Percentiles rank a stretch among this genome's conserved stretches.
These are phyloP conservation scores for Alauda arvensis DNA, from an alignment of 2,797 vertebrate species.

Conservation along the genomic window DNA sequence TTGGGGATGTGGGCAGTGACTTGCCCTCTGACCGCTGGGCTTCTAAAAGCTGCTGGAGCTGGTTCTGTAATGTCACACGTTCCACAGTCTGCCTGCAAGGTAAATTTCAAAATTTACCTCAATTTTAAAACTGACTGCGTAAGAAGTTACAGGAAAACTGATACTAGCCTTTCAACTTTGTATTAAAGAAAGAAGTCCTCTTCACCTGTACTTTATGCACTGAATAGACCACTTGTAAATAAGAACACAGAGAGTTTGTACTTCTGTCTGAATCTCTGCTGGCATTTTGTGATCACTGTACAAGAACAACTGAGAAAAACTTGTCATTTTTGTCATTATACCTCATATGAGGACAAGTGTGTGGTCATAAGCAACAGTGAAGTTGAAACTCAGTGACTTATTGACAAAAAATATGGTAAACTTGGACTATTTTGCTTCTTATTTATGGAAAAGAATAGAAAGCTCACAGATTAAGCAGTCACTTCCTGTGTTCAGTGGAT, in stretches of 20 bases:
- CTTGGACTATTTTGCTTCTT: not conserved
- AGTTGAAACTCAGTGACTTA: not conserved
- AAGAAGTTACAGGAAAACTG: not conserved
- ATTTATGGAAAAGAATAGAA: not conserved
- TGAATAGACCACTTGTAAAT: not conserved
- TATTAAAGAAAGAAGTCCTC: not conserved
- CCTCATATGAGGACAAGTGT: not conserved
- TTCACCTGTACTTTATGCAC: not conserved
- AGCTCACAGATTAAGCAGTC: not conserved
- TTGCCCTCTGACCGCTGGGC: conserved; percentile 77
- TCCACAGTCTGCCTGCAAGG: conserved; percentile 85
- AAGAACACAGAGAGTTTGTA: not conserved
- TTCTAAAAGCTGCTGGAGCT: conserved; percentile 88
- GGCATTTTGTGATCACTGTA: not conserved
- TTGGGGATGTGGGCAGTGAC: conserved; percentile 78
- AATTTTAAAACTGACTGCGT: not conserved
- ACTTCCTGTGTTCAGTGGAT: not conserved
- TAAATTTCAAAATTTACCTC: not conserved
- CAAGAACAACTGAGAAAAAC: not conserved
- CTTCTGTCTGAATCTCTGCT: not conserved
- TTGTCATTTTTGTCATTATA: not conserved
- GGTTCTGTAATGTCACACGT: conserved; percentile 85
- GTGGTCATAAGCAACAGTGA: not conserved
- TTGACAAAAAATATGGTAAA: not conserved
- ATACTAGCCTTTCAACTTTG: not conserved